These are phyloP conservation scores for Anthopleura xanthogrammica DNA, from an alignment of 92 coral and sea anemone species.

Conservation along the genomic window DNA sequence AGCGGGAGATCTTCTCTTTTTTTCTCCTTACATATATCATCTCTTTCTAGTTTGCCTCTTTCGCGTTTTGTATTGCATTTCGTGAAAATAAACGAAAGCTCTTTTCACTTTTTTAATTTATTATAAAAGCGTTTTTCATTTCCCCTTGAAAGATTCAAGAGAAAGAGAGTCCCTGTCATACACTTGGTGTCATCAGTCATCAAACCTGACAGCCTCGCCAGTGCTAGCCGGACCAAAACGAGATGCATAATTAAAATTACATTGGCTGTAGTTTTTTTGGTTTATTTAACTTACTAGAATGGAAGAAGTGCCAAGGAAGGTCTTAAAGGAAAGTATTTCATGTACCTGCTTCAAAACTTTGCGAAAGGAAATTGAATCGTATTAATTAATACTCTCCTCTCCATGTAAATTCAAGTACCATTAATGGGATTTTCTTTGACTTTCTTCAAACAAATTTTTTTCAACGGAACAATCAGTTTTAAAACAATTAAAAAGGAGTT, in stretches of 20 bases:
- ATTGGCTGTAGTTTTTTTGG: background rate
- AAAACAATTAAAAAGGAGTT: background rate
- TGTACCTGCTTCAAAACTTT: too few species aligned
- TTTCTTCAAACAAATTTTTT: background rate
- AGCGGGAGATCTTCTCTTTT: background rate
- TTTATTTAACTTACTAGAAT: background rate
- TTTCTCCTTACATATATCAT: background rate
- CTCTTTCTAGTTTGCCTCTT: background rate
- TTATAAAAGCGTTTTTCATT: too few species aligned
- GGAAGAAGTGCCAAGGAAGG: background rate
- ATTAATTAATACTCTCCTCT: too few species aligned
- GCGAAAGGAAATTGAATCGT: too few species aligned
- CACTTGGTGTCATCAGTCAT: too few species aligned
- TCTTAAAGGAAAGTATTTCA: background rate
- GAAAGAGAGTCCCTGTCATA: too few species aligned
- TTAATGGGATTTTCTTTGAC: background rate
- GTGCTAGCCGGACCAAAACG: background rate
- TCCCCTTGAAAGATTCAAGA: too few species aligned
- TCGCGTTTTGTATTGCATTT: background rate
- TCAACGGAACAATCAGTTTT: background rate
- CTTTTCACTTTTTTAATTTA: too few species aligned
- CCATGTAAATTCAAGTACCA: background rate
- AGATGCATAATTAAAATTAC: background rate
- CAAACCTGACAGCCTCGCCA: background rate
- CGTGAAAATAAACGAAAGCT: background rate